A percentile compares a stretch with the other conserved stretches of the same genome.
phyloP scores from a whole-genome alignment of 2,113 vertebrate genomes.

The Burhinus oedicnemus region DNA sequence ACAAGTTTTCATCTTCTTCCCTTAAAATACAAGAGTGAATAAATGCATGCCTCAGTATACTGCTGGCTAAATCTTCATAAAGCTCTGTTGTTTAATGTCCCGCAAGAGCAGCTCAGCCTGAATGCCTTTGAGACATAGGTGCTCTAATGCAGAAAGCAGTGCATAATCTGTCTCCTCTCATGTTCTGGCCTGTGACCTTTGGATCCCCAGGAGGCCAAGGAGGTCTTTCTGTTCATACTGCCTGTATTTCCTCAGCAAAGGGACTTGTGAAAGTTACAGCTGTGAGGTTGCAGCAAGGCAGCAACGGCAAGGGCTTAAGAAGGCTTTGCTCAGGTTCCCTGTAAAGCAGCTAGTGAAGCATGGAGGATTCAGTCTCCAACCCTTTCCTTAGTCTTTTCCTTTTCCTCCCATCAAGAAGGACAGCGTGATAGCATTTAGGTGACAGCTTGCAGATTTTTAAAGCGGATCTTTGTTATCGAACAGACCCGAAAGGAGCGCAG shows the following conservation, averaged over 20 bases:
- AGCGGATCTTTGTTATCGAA: not conserved
- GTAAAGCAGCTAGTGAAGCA: not conserved
- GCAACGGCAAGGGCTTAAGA: not conserved
- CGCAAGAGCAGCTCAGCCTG: not conserved
- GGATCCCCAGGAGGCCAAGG: not conserved
- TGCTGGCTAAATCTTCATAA: not conserved
- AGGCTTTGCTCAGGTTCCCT: not conserved
- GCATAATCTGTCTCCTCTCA: not conserved
- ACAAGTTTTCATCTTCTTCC: not conserved
- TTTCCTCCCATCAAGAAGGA: not conserved
- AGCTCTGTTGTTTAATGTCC: not conserved
- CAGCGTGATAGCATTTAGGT: not conserved
- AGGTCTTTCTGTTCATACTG: slow-evolving; percentile 5
- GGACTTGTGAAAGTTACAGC: not conserved
- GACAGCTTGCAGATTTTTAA: not conserved
- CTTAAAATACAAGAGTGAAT: not conserved
- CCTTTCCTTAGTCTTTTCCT: not conserved
- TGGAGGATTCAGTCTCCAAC: not conserved
- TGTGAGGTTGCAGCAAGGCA: not conserved
- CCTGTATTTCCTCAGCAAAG: not conserved
- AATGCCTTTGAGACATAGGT: not conserved
- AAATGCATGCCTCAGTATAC: not conserved
- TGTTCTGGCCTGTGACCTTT: slow-evolving; percentile 24
- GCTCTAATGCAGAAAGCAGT: slow-evolving; percentile 30
- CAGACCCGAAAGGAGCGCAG: not conserved